Evolutionary conservation across 1,140 invertebrate genomes (phyloP).

Genomic region (Araneus ventricosus): DNA sequence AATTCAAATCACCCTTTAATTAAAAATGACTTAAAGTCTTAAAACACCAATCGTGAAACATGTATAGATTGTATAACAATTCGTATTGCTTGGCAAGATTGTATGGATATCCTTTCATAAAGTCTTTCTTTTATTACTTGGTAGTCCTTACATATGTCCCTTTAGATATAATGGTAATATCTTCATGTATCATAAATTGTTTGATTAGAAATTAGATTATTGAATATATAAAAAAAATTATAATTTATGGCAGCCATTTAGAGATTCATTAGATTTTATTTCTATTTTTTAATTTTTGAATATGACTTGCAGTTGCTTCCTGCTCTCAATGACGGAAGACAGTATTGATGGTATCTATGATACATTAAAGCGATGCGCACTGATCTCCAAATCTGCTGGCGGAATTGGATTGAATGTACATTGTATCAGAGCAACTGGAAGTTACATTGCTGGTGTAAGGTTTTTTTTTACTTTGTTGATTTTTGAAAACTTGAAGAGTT

Average conservation of each 20-base stretch:
- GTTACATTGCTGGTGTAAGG: slow-evolving; percentile 90
- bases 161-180: too few relatives aligned
- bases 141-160: neutral
- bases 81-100: too few relatives aligned
- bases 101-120: too few relatives aligned
- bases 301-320: slow-evolving; percentile 88
- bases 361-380: slow-evolving; percentile 95
- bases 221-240: neutral
- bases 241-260: neutral
- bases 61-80: too few relatives aligned
- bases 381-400: slow-evolving; percentile 98
- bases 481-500: too few relatives aligned
- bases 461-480: neutral
- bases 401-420: slow-evolving; percentile 98
- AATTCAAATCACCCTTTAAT: too few relatives aligned
- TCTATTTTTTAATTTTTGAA: slow-evolving; percentile 54
- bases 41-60: too few relatives aligned
- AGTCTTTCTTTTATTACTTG: neutral
- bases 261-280: neutral
- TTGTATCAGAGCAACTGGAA: slow-evolving; percentile 95
- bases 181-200: too few relatives aligned
- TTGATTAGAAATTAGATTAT: slow-evolving; percentile 13
- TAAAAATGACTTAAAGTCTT: too few relatives aligned
- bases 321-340: slow-evolving; percentile 96
- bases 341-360: slow-evolving; percentile 99